Evolutionary conservation across 2,113 vertebrate genomes (phyloP), one percentile per base, ranked within the genome.

Genomic region (Mandrillus leucophaeus): DNA sequence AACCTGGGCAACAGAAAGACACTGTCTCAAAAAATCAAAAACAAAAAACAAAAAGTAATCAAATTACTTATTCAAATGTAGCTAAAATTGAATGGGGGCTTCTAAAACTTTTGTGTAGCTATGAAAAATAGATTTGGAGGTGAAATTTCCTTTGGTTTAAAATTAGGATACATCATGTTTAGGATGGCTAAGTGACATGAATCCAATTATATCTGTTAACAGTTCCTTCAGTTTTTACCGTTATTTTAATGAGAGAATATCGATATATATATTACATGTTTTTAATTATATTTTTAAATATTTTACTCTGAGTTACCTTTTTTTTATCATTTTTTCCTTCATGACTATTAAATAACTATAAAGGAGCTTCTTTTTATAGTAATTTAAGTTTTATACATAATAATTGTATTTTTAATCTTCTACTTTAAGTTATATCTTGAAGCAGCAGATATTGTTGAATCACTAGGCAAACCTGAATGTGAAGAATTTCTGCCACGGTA

Each of bases 401-500:
- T 94, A 55, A 10, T 61, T 73, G 22, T 98, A 27, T 80, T 93
- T 96, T 93, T 72, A 30, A 6, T 5, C 73, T 61, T 91, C n/a
- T 94, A 82, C 59, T 96, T 97, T 68, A 98, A 99, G 99, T 99
- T 99, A 22, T 99, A 99, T 97, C 98, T 99, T 40, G 99, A 99
- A 98, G 99, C 99, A 66, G 97, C 99, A 20, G 99, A 99, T 97
- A 98, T 99, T 79, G 99, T 99, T 7, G 96, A 97, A 85, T 99
- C 98, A 75, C 98, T 99, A 73, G 99, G 99, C 97, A 99, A 99
- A 96, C 97, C 98, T 84, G 94, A 98, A 94, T 96, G 91, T 78
- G 99, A 99, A 97, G 99, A 99, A 95, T 99, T 99, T 98, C 97
- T 98, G 27, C 99, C 99, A 97, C 99, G 99, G 99, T 99, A 99